Evolutionary conservation across 1,140 invertebrate species (phyloP).

Genomic region (Saccostrea glomerata): DNA sequence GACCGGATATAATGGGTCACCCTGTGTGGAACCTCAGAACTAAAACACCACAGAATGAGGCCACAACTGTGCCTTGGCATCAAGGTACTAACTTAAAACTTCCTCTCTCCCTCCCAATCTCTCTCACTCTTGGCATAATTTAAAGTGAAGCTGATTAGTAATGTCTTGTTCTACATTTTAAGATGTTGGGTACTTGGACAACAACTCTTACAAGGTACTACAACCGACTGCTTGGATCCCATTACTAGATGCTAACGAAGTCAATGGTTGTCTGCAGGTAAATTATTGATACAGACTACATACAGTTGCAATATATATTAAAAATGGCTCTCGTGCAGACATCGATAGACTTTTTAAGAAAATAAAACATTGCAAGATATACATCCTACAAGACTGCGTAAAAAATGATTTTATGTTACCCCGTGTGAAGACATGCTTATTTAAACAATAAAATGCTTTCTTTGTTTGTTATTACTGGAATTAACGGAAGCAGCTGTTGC

Average conservation of each 20-base stretch:
- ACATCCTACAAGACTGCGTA: too few species aligned
- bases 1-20: slow-evolving; percentile 75
- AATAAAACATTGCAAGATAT: too few species aligned
- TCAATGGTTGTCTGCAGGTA: slow-evolving; percentile 75
- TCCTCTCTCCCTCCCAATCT: not conserved
- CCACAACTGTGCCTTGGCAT: slow-evolving; percentile 76
- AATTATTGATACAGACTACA: not conserved
- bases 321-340: too few species aligned
- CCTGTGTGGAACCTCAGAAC: slow-evolving; percentile 77
- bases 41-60: slow-evolving; percentile 72
- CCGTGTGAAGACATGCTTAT: too few species aligned
- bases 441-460: too few species aligned
- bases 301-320: too few species aligned
- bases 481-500: too few species aligned
- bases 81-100: slow-evolving; percentile 66
- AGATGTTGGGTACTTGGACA: slow-evolving; percentile 72
- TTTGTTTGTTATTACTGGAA: too few species aligned
- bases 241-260: slow-evolving; percentile 67
- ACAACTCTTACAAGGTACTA: slow-evolving; percentile 64
- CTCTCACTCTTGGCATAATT: not conserved
- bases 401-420: too few species aligned
- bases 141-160: not conserved
- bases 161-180: slow-evolving; percentile 7
- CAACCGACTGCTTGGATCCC: slow-evolving; percentile 74
- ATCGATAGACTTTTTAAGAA: too few species aligned